Base-by-base conservation (phyloP, 1,140 invertebrate species). In the Phthorimaea operculella region DNA sequence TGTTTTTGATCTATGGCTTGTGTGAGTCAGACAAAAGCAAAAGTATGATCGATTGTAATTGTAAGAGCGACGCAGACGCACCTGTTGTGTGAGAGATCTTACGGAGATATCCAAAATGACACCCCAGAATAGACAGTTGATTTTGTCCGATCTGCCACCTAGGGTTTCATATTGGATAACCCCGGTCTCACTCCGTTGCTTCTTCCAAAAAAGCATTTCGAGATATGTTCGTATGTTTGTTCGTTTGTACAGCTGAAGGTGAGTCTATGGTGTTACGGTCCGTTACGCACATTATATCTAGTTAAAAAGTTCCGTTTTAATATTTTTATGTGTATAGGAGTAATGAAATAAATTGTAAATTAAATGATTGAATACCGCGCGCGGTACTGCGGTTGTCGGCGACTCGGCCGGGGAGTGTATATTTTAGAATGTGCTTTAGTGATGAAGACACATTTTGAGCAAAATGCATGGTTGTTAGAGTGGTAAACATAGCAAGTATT, bases 211-310 rank as follows among this genome's bases (percentile, higher is more conserved):
- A n/a, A 39, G 10, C 11, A 4, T 47, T 15, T 47, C n/a, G 44
- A 6, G n/a, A 47, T 47, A 14, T 47, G 44, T 47, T 50, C 48
- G 21, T 28, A 28, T 28, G 21, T 28, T 28, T 28, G 48, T 69
- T 70, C 49, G 57, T 71, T 70, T 71, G 68, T 73, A 75, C 65
- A 69, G 67, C 63, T 69, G 62, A 66, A 55, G 64, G 55, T 63
- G 70, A 71, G 57, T 68, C 62, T 70, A 69, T 70, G 63, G 63
- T 64, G 55, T 69, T 72, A 69, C 62, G 60, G 61, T 65, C 58
- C 63, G 70, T 73, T 73, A 73, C 73, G 71, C 71, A 76, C 73
- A 76, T 63, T 70, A 71, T 65, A 62, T 63, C 57, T 76, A 74
- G 69, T 68, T 64, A 66, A 64, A 54, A 60, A 55, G 65, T 73